Percentiles rank a stretch among this genome's conserved stretches.
Conservation (phyloP, 2,888 invertebrate species). For the Noctuana brunneofusca region DNA sequence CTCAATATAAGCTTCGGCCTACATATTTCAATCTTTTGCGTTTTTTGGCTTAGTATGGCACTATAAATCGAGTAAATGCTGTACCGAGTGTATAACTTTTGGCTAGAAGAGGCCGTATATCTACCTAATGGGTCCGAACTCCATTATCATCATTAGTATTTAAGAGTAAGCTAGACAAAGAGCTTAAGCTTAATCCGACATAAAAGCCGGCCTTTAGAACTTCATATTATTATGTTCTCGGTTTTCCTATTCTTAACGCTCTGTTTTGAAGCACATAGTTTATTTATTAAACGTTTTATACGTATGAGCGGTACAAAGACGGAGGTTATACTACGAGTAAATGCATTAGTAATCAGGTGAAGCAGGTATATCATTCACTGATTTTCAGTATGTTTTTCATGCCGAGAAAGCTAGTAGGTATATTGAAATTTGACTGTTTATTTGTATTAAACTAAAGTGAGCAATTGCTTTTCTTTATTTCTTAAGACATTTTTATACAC, state of each 20-base stretch:
- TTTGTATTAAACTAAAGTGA: no score
- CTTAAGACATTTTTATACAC: no score
- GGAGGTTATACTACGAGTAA: no score
- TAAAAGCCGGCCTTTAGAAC: constrained; percentile 3
- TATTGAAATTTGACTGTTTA: no score
- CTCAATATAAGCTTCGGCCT: constrained; percentile 6
- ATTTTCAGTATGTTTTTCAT: no score
- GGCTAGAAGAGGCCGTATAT: constrained; percentile 15
- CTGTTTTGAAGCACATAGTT: background rate
- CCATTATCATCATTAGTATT: constrained; percentile 25
- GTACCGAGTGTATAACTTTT: constrained; percentile 25
- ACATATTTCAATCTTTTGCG: constrained; percentile 23
- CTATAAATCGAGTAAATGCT: constrained; percentile 18
- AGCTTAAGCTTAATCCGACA: constrained; percentile 9
- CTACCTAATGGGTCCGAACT: constrained; percentile 19
- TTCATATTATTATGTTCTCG: background rate
- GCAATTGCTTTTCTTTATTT: no score
- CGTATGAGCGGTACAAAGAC: no score
- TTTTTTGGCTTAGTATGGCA: constrained; percentile 21
- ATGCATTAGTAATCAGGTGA: no score
- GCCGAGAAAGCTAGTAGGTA: no score
- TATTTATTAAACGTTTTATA: background rate
- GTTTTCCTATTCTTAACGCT: background rate
- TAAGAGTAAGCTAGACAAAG: constrained; percentile 25
- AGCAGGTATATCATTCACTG: no score